These are phyloP conservation scores for Danio choprae DNA, from an alignment of 2,797 vertebrate species.

Conservation along the genomic window DNA sequence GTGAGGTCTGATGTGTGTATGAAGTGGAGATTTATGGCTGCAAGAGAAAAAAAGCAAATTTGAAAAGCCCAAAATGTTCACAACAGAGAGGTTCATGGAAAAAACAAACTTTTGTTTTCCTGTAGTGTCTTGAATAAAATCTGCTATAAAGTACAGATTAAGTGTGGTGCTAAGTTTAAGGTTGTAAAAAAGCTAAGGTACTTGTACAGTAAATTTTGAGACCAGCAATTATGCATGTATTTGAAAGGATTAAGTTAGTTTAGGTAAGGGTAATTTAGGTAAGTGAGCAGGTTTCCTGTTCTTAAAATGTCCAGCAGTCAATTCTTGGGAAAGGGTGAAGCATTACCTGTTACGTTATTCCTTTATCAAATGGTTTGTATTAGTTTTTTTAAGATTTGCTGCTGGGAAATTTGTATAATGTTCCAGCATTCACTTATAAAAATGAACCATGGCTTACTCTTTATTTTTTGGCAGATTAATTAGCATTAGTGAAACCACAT, in stretches of 20 bases:
- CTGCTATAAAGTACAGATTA: background rate
- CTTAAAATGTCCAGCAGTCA: background rate
- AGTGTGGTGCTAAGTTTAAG: background rate
- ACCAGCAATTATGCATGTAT: background rate
- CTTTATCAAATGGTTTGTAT: background rate
- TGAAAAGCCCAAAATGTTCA: too few relatives aligned
- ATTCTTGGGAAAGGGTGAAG: background rate
- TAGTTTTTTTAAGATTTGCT: background rate
- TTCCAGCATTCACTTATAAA: too few relatives aligned
- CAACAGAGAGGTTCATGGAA: too few relatives aligned
- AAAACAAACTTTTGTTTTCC: too few relatives aligned
- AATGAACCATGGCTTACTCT: too few relatives aligned
- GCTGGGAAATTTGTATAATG: background rate
- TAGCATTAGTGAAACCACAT: too few relatives aligned
- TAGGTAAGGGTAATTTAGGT: background rate
- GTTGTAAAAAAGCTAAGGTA: too few relatives aligned
- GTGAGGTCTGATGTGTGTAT: too few relatives aligned
- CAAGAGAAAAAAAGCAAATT: too few relatives aligned
- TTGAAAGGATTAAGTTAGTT: background rate
- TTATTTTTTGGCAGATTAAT: too few relatives aligned
- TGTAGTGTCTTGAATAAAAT: too few relatives aligned
- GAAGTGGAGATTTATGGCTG: too few relatives aligned
- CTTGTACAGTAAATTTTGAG: background rate
- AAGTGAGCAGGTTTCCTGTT: background rate
- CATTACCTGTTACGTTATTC: background rate